These are phyloP conservation scores for Diprion similis DNA, from an alignment of 1,140 invertebrate genomes.

Conservation along the genomic window DNA sequence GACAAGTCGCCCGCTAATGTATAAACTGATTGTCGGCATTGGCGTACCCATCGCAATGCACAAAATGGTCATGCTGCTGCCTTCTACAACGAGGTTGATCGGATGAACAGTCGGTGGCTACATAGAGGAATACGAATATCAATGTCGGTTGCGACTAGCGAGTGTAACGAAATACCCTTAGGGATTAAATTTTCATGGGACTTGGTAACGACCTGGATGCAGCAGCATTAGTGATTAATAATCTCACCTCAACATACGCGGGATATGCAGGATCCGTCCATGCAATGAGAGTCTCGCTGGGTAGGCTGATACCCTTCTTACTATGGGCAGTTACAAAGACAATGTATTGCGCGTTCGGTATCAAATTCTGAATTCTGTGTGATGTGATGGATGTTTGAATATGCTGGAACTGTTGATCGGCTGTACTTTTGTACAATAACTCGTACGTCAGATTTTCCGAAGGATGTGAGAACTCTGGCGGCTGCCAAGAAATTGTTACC, in stretches of 20 bases:
- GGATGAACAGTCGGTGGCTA: slow-evolving; percentile 83
- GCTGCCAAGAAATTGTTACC: slow-evolving; percentile 81
- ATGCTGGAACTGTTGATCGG: slow-evolving; percentile 65
- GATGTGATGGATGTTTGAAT: slow-evolving; percentile 72
- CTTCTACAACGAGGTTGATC: slow-evolving; percentile 80
- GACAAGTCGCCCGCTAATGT: slow-evolving; percentile 76
- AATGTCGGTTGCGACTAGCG: neutral
- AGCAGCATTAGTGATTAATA: neutral
- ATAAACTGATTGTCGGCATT: slow-evolving; percentile 81
- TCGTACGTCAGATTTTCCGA: slow-evolving; percentile 77
- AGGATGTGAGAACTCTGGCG: slow-evolving; percentile 78
- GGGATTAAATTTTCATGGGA: no score
- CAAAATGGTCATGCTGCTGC: slow-evolving; percentile 81
- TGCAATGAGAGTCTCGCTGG: slow-evolving; percentile 80
- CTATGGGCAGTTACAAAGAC: slow-evolving; percentile 76
- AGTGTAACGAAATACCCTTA: no score
- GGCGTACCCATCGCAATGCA: slow-evolving; percentile 85
- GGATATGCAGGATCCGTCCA: slow-evolving; percentile 88
- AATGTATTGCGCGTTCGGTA: slow-evolving; percentile 80
- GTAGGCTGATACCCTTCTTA: slow-evolving; percentile 71
- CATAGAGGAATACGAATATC: slow-evolving; percentile 33
- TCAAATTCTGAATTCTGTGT: slow-evolving; percentile 72
- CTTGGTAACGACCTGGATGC: neutral
- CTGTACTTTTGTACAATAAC: slow-evolving; percentile 74
- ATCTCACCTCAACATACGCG: slow-evolving; percentile 79